Evolutionary conservation across 2,113 vertebrate species (phyloP).

Genomic region (Sisor rabdophorus): DNA sequence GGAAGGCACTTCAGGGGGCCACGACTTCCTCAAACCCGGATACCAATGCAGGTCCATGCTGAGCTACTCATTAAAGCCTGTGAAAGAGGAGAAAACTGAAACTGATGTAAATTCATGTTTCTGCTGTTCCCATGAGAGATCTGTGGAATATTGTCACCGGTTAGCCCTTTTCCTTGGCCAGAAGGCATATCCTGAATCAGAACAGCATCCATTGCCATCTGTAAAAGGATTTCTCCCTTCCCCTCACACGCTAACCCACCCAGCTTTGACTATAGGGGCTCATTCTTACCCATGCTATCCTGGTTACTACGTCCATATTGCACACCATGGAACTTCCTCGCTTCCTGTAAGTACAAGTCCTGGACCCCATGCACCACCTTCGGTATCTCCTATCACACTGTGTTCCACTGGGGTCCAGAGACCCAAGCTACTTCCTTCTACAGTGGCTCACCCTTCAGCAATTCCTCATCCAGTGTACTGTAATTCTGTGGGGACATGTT

Average conservation of each 20-base stretch:
- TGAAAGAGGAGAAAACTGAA: constrained; percentile 73
- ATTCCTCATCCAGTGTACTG: constrained; percentile 85
- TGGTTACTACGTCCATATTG: constrained; percentile 73
- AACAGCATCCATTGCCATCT: constrained; percentile 66
- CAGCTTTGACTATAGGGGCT: constrained; percentile 64
- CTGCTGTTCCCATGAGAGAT: constrained; percentile 76
- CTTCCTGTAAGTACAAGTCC: constrained; percentile 49
- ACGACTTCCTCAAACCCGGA: constrained; percentile 56
- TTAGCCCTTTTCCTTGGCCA: constrained; percentile 86
- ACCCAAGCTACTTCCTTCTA: constrained; percentile 76
- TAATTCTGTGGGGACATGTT: constrained; percentile 76
- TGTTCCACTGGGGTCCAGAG: constrained; percentile 70
- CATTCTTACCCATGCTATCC: constrained; percentile 80
- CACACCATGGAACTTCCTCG: constrained; percentile 60
- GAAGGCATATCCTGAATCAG: constrained; percentile 65
- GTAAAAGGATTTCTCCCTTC: constrained; percentile 79
- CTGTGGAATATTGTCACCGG: constrained; percentile 80
- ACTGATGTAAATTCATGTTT: constrained; percentile 71
- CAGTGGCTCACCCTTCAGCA: constrained; percentile 73
- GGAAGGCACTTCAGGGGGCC: constrained; percentile 55
- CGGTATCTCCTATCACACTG: constrained; percentile 71
- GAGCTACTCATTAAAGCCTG: constrained; percentile 66
- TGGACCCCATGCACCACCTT: constrained; percentile 60
- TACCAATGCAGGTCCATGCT: constrained; percentile 61
- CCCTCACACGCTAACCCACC: constrained; percentile 56